Conservation (phyloP, 1,140 invertebrate genomes). For the Musca vetustissima region DNA sequence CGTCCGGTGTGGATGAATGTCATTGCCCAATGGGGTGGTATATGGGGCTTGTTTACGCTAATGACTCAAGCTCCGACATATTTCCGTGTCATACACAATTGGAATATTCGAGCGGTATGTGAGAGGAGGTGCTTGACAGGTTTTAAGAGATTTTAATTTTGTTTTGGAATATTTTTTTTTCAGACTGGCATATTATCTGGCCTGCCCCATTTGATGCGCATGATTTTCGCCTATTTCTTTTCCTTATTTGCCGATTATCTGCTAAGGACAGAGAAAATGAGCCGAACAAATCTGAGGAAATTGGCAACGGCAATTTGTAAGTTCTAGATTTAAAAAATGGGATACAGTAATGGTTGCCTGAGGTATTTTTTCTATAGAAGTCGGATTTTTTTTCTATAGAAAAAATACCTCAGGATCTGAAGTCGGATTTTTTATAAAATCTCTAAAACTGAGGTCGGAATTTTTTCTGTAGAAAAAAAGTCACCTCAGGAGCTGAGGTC, state of each 20-base stretch:
- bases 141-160: background rate
- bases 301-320: slow-evolving; percentile 63
- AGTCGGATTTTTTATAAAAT: too few relatives aligned
- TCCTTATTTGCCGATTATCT: slow-evolving; percentile 66
- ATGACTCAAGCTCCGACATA: slow-evolving; percentile 85
- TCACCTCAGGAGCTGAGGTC: too few relatives aligned
- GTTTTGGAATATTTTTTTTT: background rate
- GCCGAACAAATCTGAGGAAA: slow-evolving; percentile 65
- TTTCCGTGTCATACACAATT: slow-evolving; percentile 80
- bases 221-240: slow-evolving; percentile 64
- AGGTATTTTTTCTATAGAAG: too few relatives aligned
- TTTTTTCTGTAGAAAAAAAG: too few relatives aligned
- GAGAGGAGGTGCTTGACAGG: too few relatives aligned
- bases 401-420: too few relatives aligned
- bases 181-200: slow-evolving; percentile 69
- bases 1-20: slow-evolving; percentile 77
- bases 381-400: too few relatives aligned
- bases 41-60: slow-evolving; percentile 85
- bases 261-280: slow-evolving; percentile 61
- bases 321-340: slow-evolving; percentile 31
- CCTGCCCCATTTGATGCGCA: slow-evolving; percentile 66
- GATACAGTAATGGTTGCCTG: too few relatives aligned
- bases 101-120: slow-evolving; percentile 74
- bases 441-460: too few relatives aligned
- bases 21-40: slow-evolving; percentile 74